A percentile compares a stretch with the other conserved stretches of the same genome.
phyloP scores from a whole-genome alignment of 2,797 vertebrate genomes.

The Acanthornis magna region DNA sequence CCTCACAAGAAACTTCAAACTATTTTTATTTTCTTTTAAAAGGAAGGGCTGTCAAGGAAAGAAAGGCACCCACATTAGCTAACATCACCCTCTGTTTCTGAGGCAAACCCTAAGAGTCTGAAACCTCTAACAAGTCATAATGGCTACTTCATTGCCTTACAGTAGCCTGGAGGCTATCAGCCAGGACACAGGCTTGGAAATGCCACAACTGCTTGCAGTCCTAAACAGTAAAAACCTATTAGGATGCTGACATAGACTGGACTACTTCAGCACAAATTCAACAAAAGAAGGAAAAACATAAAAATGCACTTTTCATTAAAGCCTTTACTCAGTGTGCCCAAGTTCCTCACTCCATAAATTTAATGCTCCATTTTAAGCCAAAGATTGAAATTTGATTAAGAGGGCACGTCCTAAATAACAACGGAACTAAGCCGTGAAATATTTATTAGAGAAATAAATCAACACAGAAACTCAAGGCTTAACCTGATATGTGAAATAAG shows the following conservation, averaged over 20 bases:
- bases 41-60: not conserved
- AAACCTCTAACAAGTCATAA: not conserved
- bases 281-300: not conserved
- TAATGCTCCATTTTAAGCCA: not conserved
- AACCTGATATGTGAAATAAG: not conserved
- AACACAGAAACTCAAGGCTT: not conserved
- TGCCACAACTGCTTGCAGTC: not conserved
- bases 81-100: not conserved
- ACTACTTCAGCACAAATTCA: not conserved
- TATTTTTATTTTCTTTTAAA: not conserved
- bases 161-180: not conserved
- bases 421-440: not conserved
- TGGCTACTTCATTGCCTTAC: not conserved
- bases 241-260: not conserved
- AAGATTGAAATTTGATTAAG: conserved; percentile 23
- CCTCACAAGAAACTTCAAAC: not conserved
- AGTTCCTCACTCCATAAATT: not conserved
- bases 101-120: not conserved
- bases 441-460: conserved; percentile 37
- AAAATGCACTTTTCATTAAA: not conserved
- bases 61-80: not conserved
- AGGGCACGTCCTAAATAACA: not conserved
- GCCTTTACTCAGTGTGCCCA: not conserved
- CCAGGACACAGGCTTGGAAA: not conserved
- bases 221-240: not conserved